Conservation (phyloP, 2,888 invertebrate species). For the Eugnorisma glareosa region DNA sequence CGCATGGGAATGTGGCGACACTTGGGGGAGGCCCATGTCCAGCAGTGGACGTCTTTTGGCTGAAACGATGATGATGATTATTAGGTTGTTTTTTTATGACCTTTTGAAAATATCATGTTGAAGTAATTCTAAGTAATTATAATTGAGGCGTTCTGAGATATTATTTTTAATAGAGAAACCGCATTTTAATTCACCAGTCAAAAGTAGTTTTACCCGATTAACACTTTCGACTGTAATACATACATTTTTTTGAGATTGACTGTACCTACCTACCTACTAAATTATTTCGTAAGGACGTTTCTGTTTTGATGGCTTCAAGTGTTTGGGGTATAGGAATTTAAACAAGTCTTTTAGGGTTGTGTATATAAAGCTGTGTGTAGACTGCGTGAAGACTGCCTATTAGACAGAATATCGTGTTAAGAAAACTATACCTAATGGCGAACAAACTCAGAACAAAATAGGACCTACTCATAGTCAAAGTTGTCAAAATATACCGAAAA, state of each 20-base stretch:
- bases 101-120: no score
- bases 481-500: neutral
- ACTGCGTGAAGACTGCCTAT: neutral
- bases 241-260: neutral
- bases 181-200: neutral
- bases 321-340: neutral
- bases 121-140: neutral
- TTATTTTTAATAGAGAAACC: neutral
- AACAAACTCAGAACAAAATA: neutral
- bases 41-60: no score
- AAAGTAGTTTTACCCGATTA: neutral
- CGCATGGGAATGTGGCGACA: no score
- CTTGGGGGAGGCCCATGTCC: no score
- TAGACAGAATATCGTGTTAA: neutral
- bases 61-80: no score
- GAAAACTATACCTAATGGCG: neutral
- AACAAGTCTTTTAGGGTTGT: neutral
- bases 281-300: conserved; percentile 39
- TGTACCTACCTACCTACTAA: conserved; percentile 17
- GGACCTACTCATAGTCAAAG: neutral
- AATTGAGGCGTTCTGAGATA: neutral
- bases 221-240: neutral
- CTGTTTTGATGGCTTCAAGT: conserved; percentile 41
- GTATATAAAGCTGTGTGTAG: neutral
- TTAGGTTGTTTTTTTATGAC: no score